phyloP scores from a whole-genome alignment of 2,888 invertebrate genomes.

The Aquatica leii region DNA sequence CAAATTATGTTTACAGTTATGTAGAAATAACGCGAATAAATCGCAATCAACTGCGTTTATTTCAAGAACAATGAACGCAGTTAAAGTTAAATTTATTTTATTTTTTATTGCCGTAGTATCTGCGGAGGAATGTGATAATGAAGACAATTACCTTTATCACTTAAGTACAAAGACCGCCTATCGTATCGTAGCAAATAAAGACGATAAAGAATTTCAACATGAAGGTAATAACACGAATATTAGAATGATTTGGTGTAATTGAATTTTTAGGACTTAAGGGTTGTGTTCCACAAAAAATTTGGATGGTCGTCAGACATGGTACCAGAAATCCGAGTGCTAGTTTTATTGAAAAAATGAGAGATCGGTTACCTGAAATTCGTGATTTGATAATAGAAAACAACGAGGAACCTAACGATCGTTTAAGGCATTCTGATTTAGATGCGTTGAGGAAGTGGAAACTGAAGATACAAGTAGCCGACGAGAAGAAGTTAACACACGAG shows the following conservation, averaged over 20 bases:
- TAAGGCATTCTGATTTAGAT: slow-evolving; percentile 24
- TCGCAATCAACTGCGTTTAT: no score
- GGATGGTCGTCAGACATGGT: slow-evolving; percentile 80
- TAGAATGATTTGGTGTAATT: background rate
- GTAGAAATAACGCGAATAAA: no score
- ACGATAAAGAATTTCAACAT: slow-evolving; percentile 67
- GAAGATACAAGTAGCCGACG: slow-evolving; percentile 12
- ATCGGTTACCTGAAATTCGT: slow-evolving; percentile 64
- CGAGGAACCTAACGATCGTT: slow-evolving; percentile 48
- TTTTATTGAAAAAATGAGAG: slow-evolving; percentile 65
- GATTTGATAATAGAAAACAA: slow-evolving; percentile 65
- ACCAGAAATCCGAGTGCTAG: slow-evolving; percentile 73
- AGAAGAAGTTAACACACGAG: slow-evolving; percentile 72
- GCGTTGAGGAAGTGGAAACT: slow-evolving; percentile 46
- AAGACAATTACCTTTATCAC: slow-evolving; percentile 56
- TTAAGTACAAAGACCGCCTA: slow-evolving; percentile 79
- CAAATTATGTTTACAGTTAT: no score
- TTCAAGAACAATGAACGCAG: no score
- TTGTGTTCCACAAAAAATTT: slow-evolving; percentile 65
- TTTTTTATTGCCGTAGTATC: background rate
- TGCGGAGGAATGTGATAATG: slow-evolving; percentile 29
- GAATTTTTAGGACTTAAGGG: slow-evolving; percentile 38
- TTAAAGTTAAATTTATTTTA: background rate
- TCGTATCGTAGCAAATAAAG: slow-evolving; percentile 71
- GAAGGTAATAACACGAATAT: slow-evolving; percentile 61